Percentiles rank a stretch among this genome's conserved stretches.
phyloP scores from a whole-genome alignment of 2,797 vertebrate species.

The Gymnocypris eckloni region DNA sequence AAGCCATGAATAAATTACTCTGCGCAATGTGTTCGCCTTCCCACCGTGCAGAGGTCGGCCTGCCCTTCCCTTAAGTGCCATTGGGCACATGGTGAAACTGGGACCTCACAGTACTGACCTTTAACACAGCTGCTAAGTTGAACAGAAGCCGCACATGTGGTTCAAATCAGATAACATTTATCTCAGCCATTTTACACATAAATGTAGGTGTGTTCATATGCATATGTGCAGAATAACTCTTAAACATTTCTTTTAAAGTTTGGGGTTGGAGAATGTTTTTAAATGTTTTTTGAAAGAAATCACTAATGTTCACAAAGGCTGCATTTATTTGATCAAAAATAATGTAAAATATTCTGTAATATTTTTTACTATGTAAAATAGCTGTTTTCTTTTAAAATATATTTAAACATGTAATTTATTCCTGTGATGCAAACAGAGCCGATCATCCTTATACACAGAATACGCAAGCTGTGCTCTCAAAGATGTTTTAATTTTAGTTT shows the following conservation, averaged over 20 bases:
- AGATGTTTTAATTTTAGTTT: too few species aligned
- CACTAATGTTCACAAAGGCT: neutral
- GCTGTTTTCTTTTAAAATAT: neutral
- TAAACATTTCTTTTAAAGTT: neutral
- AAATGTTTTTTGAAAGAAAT: neutral
- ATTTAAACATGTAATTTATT: neutral
- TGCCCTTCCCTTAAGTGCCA: conserved; percentile 45
- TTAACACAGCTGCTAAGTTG: conserved; percentile 45
- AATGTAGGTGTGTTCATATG: neutral
- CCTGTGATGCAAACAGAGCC: neutral
- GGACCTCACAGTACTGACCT: conserved; percentile 42
- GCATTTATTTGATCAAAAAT: neutral
- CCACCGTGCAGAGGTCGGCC: conserved; percentile 29
- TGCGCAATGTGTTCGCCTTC: conserved; percentile 58
- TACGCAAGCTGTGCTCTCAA: too few species aligned
- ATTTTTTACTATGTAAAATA: neutral
- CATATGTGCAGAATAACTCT: neutral
- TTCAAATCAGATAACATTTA: conserved; percentile 46
- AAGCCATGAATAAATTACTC: conserved; percentile 79
- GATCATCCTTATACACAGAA: too few species aligned
- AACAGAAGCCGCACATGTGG: conserved; percentile 45
- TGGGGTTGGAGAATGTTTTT: neutral
- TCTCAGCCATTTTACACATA: conserved; percentile 21
- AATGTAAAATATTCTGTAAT: neutral
- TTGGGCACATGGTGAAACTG: conserved; percentile 34